Evolutionary conservation across 2,797 vertebrate species (phyloP), one percentile per base, ranked within the genome.

Genomic region (Acipenser transmontanus): DNA sequence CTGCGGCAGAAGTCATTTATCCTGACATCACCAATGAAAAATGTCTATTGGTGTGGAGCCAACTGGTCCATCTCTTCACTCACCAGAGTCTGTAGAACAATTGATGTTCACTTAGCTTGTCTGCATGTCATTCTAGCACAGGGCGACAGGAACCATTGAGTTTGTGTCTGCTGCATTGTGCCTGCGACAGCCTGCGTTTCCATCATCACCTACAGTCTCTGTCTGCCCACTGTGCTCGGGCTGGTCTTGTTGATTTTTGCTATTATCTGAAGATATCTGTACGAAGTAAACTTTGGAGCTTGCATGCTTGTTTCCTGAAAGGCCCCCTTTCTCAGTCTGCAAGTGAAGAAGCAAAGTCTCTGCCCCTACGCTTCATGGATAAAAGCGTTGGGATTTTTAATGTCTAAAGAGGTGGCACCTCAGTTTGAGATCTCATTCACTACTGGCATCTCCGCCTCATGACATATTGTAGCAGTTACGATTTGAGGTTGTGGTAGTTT

Each of bases 1-100:
- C 82, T 79, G 83, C 82, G 80, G 83, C 82, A 85, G 78, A 82
- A 77, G 81, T 74, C 76, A 80, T 85, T 84, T 84, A 82, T 84
- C 69, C 64, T 80, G 78, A 75, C 14, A 80, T 82, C 80, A 77
- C 78, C 76, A 81, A 74, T 82, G 84, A 85, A 81, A 82, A 81
- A 84, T 81, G 81, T 75, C 74, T 71, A 76, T 79, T 78, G 77
- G 74, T 80, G 76, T 64, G 84, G 77, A 79, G 80, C 76, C 68
- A 73, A 80, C 77, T 76, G 77, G 77, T 77, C 69, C 64, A 71
- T 82, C 80, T 77, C 76, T 71, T 56, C 47, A 20, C 67, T 47
- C 66, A 47, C 13, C 50, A 8, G 69, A 62, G 72, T 76, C 80
- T 80, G 73, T 78, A 74, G 84, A 80, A 77, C 78, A 76, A 74